Evolutionary conservation across 2,797 vertebrate species (phyloP).

Genomic region (Vespertilio murinus): DNA sequence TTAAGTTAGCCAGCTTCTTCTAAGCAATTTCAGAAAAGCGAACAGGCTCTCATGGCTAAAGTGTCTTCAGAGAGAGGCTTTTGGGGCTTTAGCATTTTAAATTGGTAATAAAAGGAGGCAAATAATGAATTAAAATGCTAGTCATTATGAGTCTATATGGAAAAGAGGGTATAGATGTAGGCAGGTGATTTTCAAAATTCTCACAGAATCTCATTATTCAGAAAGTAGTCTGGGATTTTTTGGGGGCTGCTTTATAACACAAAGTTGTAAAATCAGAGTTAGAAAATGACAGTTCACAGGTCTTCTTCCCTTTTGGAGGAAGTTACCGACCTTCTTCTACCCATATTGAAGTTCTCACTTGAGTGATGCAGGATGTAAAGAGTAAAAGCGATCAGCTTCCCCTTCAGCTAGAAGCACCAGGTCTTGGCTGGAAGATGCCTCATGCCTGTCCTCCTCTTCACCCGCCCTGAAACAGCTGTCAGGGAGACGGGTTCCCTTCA

Average conservation of each 20-base stretch:
- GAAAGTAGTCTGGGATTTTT: neutral
- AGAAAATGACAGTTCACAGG: neutral
- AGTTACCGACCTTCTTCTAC: neutral
- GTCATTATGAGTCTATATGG: neutral
- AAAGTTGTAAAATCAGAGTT: neutral
- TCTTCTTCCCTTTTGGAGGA: neutral
- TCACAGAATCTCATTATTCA: neutral
- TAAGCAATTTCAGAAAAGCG: slow-evolving; percentile 34
- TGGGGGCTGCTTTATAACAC: neutral
- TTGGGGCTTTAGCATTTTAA: slow-evolving; percentile 3
- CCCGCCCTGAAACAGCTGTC: neutral
- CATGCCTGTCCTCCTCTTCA: neutral
- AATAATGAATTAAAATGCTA: neutral
- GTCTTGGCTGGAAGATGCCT: neutral
- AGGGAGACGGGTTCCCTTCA: neutral
- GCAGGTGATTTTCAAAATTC: neutral
- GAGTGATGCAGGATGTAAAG: neutral
- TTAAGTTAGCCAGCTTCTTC: slow-evolving; percentile 29
- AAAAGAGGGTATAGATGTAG: neutral
- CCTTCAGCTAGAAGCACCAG: neutral
- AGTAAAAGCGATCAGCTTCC: neutral
- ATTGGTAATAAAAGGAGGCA: neutral
- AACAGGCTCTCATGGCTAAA: neutral
- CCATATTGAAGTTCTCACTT: neutral
- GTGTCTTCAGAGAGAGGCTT: slow-evolving; percentile 2